phyloP scores from a whole-genome alignment of 2,797 vertebrate species.

The Melanotaenia trifasciata region DNA sequence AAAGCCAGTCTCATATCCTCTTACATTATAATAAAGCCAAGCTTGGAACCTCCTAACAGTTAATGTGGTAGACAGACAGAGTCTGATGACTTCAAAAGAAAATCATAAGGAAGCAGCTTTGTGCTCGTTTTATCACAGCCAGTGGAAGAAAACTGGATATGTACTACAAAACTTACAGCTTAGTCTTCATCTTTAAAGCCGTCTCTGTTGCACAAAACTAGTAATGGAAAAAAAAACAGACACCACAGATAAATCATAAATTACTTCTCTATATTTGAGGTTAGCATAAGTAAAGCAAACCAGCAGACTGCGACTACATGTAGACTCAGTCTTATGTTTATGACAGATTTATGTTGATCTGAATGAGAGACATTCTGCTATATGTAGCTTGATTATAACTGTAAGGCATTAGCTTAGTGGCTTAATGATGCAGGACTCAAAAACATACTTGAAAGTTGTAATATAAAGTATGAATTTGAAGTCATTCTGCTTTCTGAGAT shows the following conservation, averaged over 20 bases:
- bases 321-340: background rate
- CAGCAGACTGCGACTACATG: background rate
- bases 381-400: background rate
- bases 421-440: too few relatives aligned
- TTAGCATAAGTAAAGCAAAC: background rate
- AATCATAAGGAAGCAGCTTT: background rate
- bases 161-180: background rate
- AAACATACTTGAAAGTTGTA: too few relatives aligned
- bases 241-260: background rate
- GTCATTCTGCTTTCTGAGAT: background rate
- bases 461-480: conserved; percentile 5
- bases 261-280: background rate
- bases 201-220: background rate
- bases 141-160: background rate
- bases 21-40: background rate
- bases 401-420: too few relatives aligned
- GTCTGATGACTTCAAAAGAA: background rate
- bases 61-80: background rate
- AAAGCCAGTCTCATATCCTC: background rate
- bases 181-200: background rate
- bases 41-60: background rate
- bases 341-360: conserved; percentile 1
- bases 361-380: conserved; percentile 3
- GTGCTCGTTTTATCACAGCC: background rate
- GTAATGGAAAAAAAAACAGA: background rate